Base-by-base conservation (phyloP, 1,140 invertebrate species). In the Oreohelix idahoensis region DNA sequence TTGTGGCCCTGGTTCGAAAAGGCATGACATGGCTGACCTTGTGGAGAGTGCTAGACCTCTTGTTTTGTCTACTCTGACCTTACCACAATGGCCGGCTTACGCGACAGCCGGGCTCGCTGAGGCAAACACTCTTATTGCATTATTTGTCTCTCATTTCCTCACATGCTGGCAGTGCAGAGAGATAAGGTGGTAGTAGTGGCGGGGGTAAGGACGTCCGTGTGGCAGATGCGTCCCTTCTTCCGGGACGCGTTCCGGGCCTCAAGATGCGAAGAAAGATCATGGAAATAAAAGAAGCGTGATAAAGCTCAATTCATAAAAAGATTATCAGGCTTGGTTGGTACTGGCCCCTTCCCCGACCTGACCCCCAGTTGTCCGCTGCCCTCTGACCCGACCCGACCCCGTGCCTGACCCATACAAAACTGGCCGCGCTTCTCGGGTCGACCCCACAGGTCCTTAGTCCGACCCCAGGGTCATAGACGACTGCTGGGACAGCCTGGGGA, bases 261-360 rank as follows among this genome's bases (percentile, higher is more conserved):
- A 53, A 81, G 75, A 85, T 70, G 51, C 73, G 69, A 58, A 36
- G 35, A 23, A 11, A 38, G 76, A 85, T 85, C 79, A 85, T 77
- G 73, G 79, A 63, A 76, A 84, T 77, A 74, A 84, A 84, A 84
- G 80, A 20, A 17, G 15, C 20, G 17, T 66, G 70, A 84, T 80
- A 84, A 84, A 42, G 75, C 75, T 63, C 80, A 71, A 85, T 85
- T 85, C 84, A 85, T 85, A 79, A 83, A 83, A 85, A 85, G 73
- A 85, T 85, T 83, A 85, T 85, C 80, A 82, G 51, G 63, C 51
- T 77, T 81, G 42, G 58, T 39, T 73, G 58, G 29, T 45, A 71
- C 38, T 76, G 84, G 77, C 79, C 84, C 45, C 51, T 49, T 63
- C 66, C 58, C 66, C 69, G 80, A 82, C 84, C 80, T 79, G 66